These are phyloP conservation scores for Cephalopholis sonnerati DNA, from an alignment of 2,113 vertebrate species.

Conservation along the genomic window DNA sequence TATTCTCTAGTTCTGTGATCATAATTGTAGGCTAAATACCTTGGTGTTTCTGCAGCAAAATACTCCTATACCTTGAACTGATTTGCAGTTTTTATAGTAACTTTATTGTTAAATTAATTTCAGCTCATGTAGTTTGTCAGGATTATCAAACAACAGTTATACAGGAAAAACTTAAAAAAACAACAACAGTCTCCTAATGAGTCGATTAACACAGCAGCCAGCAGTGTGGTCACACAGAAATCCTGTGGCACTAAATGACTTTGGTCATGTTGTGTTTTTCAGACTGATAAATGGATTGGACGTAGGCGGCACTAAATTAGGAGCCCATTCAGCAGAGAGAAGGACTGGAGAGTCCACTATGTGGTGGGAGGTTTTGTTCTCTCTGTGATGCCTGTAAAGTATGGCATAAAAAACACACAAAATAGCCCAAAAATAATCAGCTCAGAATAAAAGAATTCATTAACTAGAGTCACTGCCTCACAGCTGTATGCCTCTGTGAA, in stretches of 20 bases:
- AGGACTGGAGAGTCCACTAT: background rate
- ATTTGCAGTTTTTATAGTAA: too few relatives aligned
- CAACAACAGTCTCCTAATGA: background rate
- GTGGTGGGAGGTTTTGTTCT: background rate
- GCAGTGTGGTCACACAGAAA: background rate
- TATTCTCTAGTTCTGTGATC: too few relatives aligned
- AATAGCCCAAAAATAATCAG: too few relatives aligned
- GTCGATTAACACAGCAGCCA: background rate
- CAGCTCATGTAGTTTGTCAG: too few relatives aligned
- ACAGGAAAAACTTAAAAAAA: background rate
- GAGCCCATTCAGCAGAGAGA: background rate
- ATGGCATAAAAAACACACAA: background rate
- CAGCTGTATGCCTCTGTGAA: too few relatives aligned
- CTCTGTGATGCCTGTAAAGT: background rate
- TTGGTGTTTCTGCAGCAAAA: too few relatives aligned
- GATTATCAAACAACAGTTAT: background rate
- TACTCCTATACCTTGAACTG: too few relatives aligned
- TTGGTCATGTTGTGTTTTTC: background rate
- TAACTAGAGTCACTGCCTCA: too few relatives aligned
- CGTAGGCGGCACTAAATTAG: background rate
- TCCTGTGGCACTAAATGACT: background rate
- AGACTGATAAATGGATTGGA: background rate
- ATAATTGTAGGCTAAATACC: too few relatives aligned
- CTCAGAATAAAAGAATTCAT: too few relatives aligned
- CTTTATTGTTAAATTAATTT: too few relatives aligned